Evolutionary conservation across 2,888 invertebrate species (phyloP), one percentile per base, ranked within the genome.

Genomic region (Lydus trimaculatus): DNA sequence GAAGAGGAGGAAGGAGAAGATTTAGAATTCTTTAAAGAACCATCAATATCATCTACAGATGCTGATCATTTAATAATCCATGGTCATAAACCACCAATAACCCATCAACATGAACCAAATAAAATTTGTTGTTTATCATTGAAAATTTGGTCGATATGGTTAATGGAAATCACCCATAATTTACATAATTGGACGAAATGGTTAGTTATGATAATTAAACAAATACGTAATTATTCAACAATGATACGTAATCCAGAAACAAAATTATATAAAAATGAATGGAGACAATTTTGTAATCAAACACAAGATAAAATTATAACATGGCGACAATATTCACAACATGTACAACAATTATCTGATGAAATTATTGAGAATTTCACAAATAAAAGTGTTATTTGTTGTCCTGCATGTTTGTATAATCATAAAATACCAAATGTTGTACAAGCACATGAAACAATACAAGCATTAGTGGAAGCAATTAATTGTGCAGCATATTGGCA

Each of bases 161-260:
- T 84, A 17, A 65, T 82, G 25, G 82, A 84, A 73, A 82, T 84
- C 61, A 81, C 83, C 6, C 80, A 81, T 65, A 84, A 84, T 64
- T 82, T 84, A 7, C 82, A 83, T 64, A 80, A 75, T 31, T 84
- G 84, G 84, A 84, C 83, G 9, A 78, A 77, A 67, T 84, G 84
- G 84, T 77, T 83, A 9, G 64, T 31, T 15, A 76, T 77, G 28
- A 78, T 83, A 6, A 82, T 83, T 31, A 73, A 75, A 39, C 77
- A 81, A 71, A 77, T 84, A 4, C 75, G 80, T 61, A 75, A 81
- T 58, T 83, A 79, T 63, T 81, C 83, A 0, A 71, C 78, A 9
- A 80, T 80, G 31, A 75, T 84, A 0, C 72, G 80, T 63, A 80
- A 82, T 6, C 80, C 82, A 31, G 75, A 65, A 20, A 77, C 79